Conservation (phyloP, 1,140 invertebrate species). For the Drosophila insularis region DNA sequence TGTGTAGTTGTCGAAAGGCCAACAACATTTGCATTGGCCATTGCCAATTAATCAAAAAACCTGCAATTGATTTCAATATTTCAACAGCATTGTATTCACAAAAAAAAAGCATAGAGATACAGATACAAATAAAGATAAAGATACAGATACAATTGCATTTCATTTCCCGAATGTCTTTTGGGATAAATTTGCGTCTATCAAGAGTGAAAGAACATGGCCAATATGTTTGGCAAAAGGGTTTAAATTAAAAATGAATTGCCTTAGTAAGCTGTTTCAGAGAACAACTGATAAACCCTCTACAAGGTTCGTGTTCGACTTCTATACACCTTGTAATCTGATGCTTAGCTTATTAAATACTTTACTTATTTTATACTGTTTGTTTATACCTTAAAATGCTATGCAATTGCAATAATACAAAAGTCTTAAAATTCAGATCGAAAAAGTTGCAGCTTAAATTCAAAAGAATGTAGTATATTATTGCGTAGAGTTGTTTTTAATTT, state of each 20-base stretch:
- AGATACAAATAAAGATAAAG: not conserved
- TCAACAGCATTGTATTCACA: constrained; percentile 56
- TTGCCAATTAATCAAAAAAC: constrained; percentile 70
- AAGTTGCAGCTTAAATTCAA: too few species aligned
- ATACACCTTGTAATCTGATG: too few species aligned
- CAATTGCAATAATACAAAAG: too few species aligned
- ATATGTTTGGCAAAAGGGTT: not conserved
- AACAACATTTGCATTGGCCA: constrained; percentile 71
- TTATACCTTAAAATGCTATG: too few species aligned
- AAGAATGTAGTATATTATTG: too few species aligned
- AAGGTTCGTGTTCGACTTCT: not conserved
- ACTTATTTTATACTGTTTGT: too few species aligned
- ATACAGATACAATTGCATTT: constrained; percentile 7
- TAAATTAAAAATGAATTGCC: not conserved
- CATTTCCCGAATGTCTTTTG: constrained; percentile 4
- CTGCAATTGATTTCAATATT: constrained; percentile 73
- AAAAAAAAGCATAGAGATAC: not conserved
- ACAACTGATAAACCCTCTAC: not conserved
- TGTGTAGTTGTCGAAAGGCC: constrained; percentile 53
- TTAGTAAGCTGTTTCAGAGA: not conserved
- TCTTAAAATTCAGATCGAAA: too few species aligned
- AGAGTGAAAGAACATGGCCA: not conserved
- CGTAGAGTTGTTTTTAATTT: too few species aligned
- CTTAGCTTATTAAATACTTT: too few species aligned
- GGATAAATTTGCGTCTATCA: constrained; percentile 1